Conservation (phyloP, 2,888 invertebrate genomes). For the Eledone cirrhosa region DNA sequence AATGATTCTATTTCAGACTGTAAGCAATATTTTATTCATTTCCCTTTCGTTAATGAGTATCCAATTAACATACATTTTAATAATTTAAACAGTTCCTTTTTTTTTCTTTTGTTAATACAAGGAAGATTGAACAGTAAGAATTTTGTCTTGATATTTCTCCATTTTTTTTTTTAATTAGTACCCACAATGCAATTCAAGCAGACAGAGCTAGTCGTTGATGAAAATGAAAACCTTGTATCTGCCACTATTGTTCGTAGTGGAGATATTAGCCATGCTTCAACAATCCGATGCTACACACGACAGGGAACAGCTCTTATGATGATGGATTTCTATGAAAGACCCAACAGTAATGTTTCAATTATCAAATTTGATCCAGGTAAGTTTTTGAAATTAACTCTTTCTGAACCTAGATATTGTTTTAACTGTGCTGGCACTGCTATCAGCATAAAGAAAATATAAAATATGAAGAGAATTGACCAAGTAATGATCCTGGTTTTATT, state of each 20-base stretch:
- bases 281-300: constrained; percentile 65
- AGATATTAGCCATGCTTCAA: constrained; percentile 58
- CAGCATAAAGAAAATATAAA: too few relatives aligned
- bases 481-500: too few relatives aligned
- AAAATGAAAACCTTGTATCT: constrained; percentile 58
- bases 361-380: constrained; percentile 62
- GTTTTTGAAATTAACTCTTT: neutral
- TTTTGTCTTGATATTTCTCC: neutral
- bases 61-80: too few relatives aligned
- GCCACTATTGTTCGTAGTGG: constrained; percentile 59
- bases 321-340: constrained; percentile 61
- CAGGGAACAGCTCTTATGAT: constrained; percentile 60
- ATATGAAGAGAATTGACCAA: too few relatives aligned
- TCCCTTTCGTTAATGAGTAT: too few relatives aligned
- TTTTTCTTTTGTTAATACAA: too few relatives aligned
- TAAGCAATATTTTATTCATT: constrained; percentile 44
- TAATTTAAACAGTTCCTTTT: too few relatives aligned
- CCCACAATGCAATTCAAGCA: constrained; percentile 64
- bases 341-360: constrained; percentile 60
- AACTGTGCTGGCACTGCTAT: too few relatives aligned
- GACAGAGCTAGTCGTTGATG: constrained; percentile 52
- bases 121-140: too few relatives aligned
- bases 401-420: too few relatives aligned
- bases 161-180: constrained; percentile 44
- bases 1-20: constrained; percentile 64